phyloP scores from a whole-genome alignment of 2,113 vertebrate genomes.

The Fukomys damarensis region DNA sequence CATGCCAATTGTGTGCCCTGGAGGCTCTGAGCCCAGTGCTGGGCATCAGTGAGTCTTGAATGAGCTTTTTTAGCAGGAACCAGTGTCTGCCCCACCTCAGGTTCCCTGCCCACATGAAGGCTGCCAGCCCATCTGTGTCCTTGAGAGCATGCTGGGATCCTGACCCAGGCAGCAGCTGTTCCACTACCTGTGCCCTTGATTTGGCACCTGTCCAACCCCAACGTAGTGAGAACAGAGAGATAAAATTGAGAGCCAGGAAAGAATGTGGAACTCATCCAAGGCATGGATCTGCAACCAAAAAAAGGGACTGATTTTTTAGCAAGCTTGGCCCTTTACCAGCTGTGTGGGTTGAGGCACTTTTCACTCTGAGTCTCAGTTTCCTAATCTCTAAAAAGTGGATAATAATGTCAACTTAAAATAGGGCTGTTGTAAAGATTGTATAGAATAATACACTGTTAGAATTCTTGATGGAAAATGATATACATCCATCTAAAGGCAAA shows the following conservation, averaged over 20 bases:
- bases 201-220: conserved; percentile 36
- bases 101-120: conserved; percentile 68
- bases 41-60: conserved; percentile 70
- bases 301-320: not conserved
- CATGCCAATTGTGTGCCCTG: not conserved
- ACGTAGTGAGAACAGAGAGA: conserved; percentile 36
- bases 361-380: not conserved
- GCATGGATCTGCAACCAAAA: not conserved
- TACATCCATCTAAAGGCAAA: not conserved
- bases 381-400: not conserved
- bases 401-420: not conserved
- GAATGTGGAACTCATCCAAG: not conserved
- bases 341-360: not conserved
- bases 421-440: not conserved
- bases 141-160: conserved; percentile 78
- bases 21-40: not conserved
- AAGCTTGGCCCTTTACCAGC: not conserved
- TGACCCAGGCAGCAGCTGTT: conserved; percentile 79
- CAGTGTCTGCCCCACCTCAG: conserved; percentile 64
- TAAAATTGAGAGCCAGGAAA: not conserved
- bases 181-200: conserved; percentile 58
- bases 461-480: not conserved
- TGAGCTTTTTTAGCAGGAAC: conserved; percentile 69
- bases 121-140: conserved; percentile 83
- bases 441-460: not conserved